Evolutionary conservation across 2,888 invertebrate genomes (phyloP).

Genomic region (Marasmarcha lunaedactyla): DNA sequence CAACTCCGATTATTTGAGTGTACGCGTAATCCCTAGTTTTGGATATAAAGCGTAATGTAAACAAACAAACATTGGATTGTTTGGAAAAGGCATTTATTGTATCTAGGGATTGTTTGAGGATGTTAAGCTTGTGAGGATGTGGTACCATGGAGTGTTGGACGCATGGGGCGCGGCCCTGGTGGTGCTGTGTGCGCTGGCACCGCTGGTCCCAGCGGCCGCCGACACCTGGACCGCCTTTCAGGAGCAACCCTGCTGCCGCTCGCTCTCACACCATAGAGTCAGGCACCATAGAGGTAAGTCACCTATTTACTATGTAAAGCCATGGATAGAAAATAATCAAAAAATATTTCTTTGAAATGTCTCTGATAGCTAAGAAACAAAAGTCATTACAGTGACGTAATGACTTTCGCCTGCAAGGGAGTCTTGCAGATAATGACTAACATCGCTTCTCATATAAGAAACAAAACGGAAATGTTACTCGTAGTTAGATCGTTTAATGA

Average conservation of each 20-base stretch:
- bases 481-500: too few relatives aligned
- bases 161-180: conserved; percentile 23
- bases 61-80: conserved; percentile 49
- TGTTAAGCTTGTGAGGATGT: conserved; percentile 22
- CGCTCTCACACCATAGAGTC: conserved; percentile 69
- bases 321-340: too few relatives aligned
- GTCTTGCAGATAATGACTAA: too few relatives aligned
- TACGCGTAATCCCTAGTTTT: conserved; percentile 43
- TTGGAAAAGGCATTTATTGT: too few relatives aligned
- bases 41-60: conserved; percentile 44
- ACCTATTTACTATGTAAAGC: conserved; percentile 5
- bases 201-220: conserved; percentile 60
- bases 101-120: conserved; percentile 26
- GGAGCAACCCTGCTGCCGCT: conserved; percentile 75
- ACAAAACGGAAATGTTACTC: too few relatives aligned
- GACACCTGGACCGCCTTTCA: conserved; percentile 76
- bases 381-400: too few relatives aligned
- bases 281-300: conserved; percentile 74
- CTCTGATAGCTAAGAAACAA: too few relatives aligned
- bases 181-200: conserved; percentile 26
- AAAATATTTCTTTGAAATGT: too few relatives aligned
- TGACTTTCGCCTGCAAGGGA: too few relatives aligned
- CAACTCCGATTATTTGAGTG: conserved; percentile 24
- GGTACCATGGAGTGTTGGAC: conserved; percentile 29
- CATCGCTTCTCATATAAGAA: too few relatives aligned